phyloP scores from a whole-genome alignment of 1,140 invertebrate species.

The Vanessa tameamea region DNA sequence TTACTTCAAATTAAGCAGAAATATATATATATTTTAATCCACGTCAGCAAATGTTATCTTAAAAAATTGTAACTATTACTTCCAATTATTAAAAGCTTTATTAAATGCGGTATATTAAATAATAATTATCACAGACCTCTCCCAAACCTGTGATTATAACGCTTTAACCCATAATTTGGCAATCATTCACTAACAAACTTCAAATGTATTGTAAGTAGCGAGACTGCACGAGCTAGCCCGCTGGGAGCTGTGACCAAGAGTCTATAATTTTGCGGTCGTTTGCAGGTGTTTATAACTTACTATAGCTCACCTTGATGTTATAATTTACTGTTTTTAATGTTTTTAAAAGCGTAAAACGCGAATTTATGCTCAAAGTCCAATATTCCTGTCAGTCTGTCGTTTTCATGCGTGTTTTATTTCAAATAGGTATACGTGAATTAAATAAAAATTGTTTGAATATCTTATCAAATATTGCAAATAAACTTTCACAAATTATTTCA shows the following conservation, averaged over 20 bases:
- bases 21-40: background rate
- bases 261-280: conserved; percentile 75
- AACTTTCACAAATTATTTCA: conserved; percentile 53
- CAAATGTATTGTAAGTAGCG: conserved; percentile 52
- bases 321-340: conserved; percentile 37
- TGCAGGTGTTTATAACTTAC: conserved; percentile 54
- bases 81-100: background rate
- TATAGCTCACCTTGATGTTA: conserved; percentile 33
- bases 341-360: conserved; percentile 12
- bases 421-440: no score
- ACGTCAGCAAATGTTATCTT: background rate
- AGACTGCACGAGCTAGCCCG: conserved; percentile 49
- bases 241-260: conserved; percentile 50
- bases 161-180: conserved; percentile 75
- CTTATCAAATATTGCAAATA: background rate
- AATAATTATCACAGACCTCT: conserved; percentile 23
- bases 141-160: conserved; percentile 58
- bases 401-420: no score
- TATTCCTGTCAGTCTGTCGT: no score
- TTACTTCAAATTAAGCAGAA: no score
- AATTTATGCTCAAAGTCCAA: background rate
- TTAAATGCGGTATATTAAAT: conserved; percentile 5
- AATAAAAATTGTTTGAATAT: no score
- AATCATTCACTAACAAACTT: conserved; percentile 59
- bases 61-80: background rate